Base-by-base conservation (phyloP, 1,140 invertebrate genomes). In the Bombus pyrosoma region DNA sequence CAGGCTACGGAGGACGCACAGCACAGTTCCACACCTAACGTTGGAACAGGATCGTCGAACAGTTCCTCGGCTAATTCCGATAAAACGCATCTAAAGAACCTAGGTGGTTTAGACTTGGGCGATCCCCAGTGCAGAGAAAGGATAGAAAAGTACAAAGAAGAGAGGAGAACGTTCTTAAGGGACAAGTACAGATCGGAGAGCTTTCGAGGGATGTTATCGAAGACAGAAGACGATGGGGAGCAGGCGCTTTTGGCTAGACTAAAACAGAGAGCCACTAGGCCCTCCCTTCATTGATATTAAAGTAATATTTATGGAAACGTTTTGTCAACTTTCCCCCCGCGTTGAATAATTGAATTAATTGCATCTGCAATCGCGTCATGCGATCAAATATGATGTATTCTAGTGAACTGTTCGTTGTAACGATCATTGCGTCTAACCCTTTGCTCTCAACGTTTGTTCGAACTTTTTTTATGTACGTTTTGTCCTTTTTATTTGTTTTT, bases 71-170 rank as follows among this genome's bases (percentile, higher is more conserved):
- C 87, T 22, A 89, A 75, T 41, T 81, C 91, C 6, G 94, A 94
- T 0, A 92, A 92, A 72, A 75, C 88, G 0, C 91, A 93, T 1
- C 73, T 91, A 9, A 91, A 90, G 22, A 92, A 92, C 69, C 88
- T 95, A 34, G 94, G 93, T 5, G 95, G 94, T 2, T 88, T 96
- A 0, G 95, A 96, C 78, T 91, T 96, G 53, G 96, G 95, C 53
- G 96, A 96, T 90, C 96, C 96, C 3, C 92, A 93, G 6, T 95
- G 97, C 85, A 94, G 97, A 43, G 97, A 98, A 92, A 94, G 98
- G 68, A 98, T 98, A 87, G 98, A 98, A 93, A 97, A 97, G 92
- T 98, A 98, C 92, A 99, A 99, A 95, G 98, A 98, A 93, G 98
- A 98, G 92, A 95, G 98, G n/a, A 95, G 98, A 79, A 97, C 97